Evolutionary conservation across 2,797 vertebrate genomes (phyloP), one percentile per base, ranked within the genome.

Genomic region (Artibeus jamaicensis): DNA sequence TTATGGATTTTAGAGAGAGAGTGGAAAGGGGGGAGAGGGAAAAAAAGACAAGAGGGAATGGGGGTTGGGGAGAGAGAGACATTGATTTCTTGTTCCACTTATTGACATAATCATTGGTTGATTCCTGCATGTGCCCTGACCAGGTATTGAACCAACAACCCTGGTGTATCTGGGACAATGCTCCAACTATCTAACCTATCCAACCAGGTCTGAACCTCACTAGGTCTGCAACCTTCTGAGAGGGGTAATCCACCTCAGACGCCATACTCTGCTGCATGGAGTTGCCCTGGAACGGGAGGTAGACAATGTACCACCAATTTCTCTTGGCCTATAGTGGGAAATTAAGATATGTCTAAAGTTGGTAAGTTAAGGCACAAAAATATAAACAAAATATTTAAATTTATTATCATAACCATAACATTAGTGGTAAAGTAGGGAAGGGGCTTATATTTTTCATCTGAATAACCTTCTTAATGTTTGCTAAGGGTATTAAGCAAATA

Each of bases 241-340:
- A 24, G 42, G 46, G 46, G 42, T 37, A 32, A 57, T n/a, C 46
- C 21, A n/a, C 62, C 29, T 59, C 11, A 22, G 32, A 71, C 24
- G 82, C 42, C 16, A 22, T 3, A 24, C 34, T 81, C 50, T 37
- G n/a, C 42, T 59, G 89, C 97, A 99, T 53, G 99, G 98, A 99
- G 97, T 99, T 34, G 98, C 98, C 76, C 99, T 98, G 99, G 29
- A 85, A 42, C 10, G 48, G 18, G 55, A 55, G 26, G 39, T 55
- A 46, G 16, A 7, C 53, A 73, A 37, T 24, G 68, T 44, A 59
- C 53, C n/a, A 39, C 70, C 77, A 89, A 68, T 86, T 89, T 78
- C 50, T 83, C 26, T 55, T 83, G 46, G 46, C 21, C 77, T 68
- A 57, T 3, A 79, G 14, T 29, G 34, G 11, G 3, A 26, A 93